Evolutionary conservation across 1,140 invertebrate genomes (phyloP).

Genomic region (Temnothorax nylanderi): DNA sequence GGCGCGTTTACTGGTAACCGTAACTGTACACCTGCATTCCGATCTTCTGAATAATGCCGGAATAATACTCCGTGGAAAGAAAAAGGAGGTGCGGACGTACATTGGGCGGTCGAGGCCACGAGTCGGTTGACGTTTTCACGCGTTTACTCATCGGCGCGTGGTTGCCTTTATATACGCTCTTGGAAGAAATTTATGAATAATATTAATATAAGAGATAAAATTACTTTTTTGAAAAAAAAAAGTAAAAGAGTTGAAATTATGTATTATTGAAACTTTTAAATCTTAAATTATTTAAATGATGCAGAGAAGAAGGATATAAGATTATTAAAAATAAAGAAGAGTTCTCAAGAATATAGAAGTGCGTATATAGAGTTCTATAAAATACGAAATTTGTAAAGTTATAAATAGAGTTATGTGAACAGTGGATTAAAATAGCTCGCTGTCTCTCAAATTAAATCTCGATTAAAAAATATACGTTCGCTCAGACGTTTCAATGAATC

Average conservation of each 20-base stretch:
- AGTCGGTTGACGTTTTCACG: conserved; percentile 27
- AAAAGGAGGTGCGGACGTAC: conserved; percentile 48
- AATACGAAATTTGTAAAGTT: background rate
- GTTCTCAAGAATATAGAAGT: background rate
- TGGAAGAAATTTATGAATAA: background rate
- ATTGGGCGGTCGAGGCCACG: conserved; percentile 29
- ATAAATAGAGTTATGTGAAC: background rate
- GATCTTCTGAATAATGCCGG: conserved; percentile 73
- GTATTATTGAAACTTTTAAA: no score
- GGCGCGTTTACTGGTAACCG: conserved; percentile 77
- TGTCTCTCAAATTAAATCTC: background rate
- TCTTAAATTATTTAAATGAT: background rate
- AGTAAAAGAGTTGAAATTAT: background rate
- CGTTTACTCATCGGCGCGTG: conserved; percentile 1
- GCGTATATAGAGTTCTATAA: no score
- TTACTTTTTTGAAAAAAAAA: background rate
- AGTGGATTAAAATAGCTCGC: background rate
- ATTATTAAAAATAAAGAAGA: background rate
- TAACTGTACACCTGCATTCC: conserved; percentile 84
- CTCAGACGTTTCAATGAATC: background rate
- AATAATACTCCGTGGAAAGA: conserved; percentile 66
- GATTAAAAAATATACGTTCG: background rate
- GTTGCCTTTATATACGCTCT: background rate
- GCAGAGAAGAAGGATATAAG: background rate
- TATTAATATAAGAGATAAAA: background rate